phyloP scores from a whole-genome alignment of 1,140 invertebrate species.

The Pseudomyrmex gracilis region DNA sequence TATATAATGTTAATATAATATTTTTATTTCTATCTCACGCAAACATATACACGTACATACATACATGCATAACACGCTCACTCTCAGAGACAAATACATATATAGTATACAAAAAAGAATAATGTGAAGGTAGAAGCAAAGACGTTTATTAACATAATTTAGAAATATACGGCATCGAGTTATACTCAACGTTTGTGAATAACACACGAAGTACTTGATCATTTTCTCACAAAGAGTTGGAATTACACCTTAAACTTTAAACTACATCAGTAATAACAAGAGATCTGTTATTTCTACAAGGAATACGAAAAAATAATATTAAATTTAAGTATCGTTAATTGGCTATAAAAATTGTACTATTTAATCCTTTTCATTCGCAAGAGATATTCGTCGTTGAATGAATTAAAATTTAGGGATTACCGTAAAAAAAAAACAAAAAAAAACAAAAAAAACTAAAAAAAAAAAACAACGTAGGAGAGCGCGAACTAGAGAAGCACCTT shows the following conservation, averaged over 20 bases:
- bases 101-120: conserved; percentile 66
- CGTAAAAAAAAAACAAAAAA: conserved; percentile 16
- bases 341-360: conserved; percentile 75
- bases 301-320: conserved; percentile 75
- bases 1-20: conserved; percentile 41
- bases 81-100: conserved; percentile 72
- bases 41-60: conserved; percentile 52
- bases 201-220: conserved; percentile 65
- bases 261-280: conserved; percentile 70
- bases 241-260: conserved; percentile 59
- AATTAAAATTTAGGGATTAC: conserved; percentile 72
- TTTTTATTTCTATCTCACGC: conserved; percentile 72
- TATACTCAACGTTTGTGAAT: conserved; percentile 68
- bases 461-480: conserved; percentile 46
- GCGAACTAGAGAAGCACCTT: conserved; percentile 70
- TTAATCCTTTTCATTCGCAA: conserved; percentile 71
- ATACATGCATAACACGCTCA: neutral
- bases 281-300: conserved; percentile 80
- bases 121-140: conserved; percentile 67
- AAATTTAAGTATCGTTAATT: conserved; percentile 80
- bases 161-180: conserved; percentile 63
- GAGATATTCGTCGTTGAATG: conserved; percentile 68
- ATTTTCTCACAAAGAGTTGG: conserved; percentile 60
- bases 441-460: too few species aligned
- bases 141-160: conserved; percentile 71